Base-by-base conservation (phyloP, 2,113 vertebrate species). In the Crypturellus undulatus region DNA sequence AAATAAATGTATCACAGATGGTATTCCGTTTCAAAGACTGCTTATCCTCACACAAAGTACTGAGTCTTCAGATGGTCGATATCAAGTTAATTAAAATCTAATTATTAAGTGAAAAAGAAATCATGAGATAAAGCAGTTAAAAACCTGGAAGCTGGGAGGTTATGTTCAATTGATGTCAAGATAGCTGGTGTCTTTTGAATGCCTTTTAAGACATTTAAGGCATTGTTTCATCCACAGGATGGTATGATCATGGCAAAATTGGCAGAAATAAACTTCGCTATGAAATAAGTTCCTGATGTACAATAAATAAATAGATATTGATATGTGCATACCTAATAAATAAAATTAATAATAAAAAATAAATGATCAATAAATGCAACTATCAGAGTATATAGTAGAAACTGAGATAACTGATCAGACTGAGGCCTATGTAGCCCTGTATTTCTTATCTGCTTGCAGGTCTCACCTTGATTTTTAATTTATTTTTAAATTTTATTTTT, bases 31-130 rank as follows among this genome's bases (percentile, higher is more conserved):
- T 82, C 42, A 71, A 76, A 71, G n/a, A 76, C 51, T 78, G 9
- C 52, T 56, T 60, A 25, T 85, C 30, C 51, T 79, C 79, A 24
- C 34, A 52, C 22, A 30, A 76, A 70, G 4, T 70, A 83, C 76
- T 49, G n/a, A 91, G 65, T 45, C 36, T 92, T 90, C 52, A 68
- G 60, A 75, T 72, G 43, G 38, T 54, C 54, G 75, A 22, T 51
- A 60, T 38, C 6, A 19, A 9, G 60, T 60, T 82, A 64, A 83
- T 92, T 84, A 92, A 94, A 91, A 73, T 59, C 42, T 56, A 77
- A 75, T 78, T 86, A 75, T 56, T 85, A 56, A 89, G 59, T 38
- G 68, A 77, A 94, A 52, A 80, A 78, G 52, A 85, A 42, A 87
- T 54, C 2, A 2, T 82, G 67, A 87, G 60, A 85, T 93, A 79